Base-by-base conservation (phyloP, 2,113 vertebrate genomes). In the Otis tarda region DNA sequence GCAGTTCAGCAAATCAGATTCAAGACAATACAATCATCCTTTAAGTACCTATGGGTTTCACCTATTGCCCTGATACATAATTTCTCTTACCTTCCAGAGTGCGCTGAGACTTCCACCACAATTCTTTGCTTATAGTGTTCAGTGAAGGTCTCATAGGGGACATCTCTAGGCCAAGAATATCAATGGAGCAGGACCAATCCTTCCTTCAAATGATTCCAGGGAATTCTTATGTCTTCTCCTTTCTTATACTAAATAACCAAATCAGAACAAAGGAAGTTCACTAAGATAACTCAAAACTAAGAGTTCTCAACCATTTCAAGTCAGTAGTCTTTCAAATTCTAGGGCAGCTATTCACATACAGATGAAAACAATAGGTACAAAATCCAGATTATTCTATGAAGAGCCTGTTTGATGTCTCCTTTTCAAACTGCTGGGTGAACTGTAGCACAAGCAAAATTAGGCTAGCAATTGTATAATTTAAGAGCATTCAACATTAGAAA, bases 131-230 rank as follows among this genome's bases (percentile, higher is more conserved):
- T 98, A 98, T 98, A 98, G 35, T 98, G 98, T 73, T 98, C 94
- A 35, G 94, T 98, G 94, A 99, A 98, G 11, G 98, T 99, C 45
- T 97, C 92, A 64, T 90, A 98, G 14, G 98, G 98, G 64, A 98
- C 90, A 43, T 98, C 97, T 3, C 76, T 96, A 84, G 98, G 87
- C 64, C 98, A 98, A 6, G 98, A 98, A 86, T 99, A 99, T 98
- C 99, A 99, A 20, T 94, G 97, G 30, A 98, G 98, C 12, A 91
- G 30, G 30, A 99, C 92, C 7, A 98, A 95, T 28, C 97, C 98
- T 53, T 98, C 97, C 68, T 98, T 98, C 18, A 97, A 91, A 67
- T 85, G 80, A 83, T 98, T 98, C 95, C 96, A 98, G 95, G 94
- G 98, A 81, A 98, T 89, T 35, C 98, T 97, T 70, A 98, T 50